Base-by-base conservation (phyloP, 2,113 vertebrate species). In the Stomatorhinus ivindoensis region DNA sequence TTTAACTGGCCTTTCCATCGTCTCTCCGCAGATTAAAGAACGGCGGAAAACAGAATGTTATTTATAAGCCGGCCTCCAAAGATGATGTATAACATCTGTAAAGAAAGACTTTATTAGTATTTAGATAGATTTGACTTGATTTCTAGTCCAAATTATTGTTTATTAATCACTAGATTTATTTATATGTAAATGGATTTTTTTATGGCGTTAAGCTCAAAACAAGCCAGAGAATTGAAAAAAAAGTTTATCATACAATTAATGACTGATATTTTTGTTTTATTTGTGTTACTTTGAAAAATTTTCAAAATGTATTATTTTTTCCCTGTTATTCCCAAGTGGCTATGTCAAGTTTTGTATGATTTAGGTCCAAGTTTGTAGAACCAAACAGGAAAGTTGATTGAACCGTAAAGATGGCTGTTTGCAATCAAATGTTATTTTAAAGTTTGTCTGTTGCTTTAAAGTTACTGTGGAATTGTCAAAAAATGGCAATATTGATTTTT, bases 11-110 rank as follows among this genome's bases (percentile, higher is more conserved):
- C 53, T 89, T 51, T 88, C 27, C 88, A 15, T 55, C 50, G 17
- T 86, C 35, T 87, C 86, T 89, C 50, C 58, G 4, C 90, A 93
- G 93, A 50, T 65, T 76, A 15, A 91, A 91, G 76, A 90, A 90
- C 51, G 90, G 92, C 42, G 39, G 87, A 31, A 91, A 89, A 55
- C 90, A 90, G 90, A 91, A 92, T 50, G 93, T 93, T 1, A 90
- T 93, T 88, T 94, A 94, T 89, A 93, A 92, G 85, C 92, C 91
- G 85, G 90, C 91, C 27, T 87, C 69, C 35, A 92, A 91, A 87
- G 91, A 92, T 3, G 91, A 93, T 6, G 91, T 89, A 55, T 92
- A 90, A 86, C 73, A 0, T 4, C 51, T 69, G 76, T 42, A 80
- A 42, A 42, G 17, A 80, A 39, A 35, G 13, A 42, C 76, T 44